Evolutionary conservation across 2,113 vertebrate species (phyloP), one percentile per base, ranked within the genome.

Genomic region (Parus major): DNA sequence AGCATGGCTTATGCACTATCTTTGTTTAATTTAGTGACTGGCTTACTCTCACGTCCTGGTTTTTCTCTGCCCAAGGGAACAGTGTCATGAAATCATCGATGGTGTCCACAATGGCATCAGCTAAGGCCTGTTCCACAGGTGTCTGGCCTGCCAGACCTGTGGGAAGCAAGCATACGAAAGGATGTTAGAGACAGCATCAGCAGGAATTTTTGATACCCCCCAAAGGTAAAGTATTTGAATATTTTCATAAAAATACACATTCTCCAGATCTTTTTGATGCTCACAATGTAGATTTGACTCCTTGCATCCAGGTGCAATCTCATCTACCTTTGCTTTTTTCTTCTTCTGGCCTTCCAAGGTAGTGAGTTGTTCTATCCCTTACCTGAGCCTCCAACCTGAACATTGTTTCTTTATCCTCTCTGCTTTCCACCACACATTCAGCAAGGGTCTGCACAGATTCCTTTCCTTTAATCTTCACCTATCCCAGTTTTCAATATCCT

Each of bases 61-160:
- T 97, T 87, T 95, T 96, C 92, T 98, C 98, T n/a, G 92, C 95
- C 98, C 98, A 98, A 18, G 98, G 98, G 73, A 98, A 98, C 22
- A 88, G 65, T 0, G 95, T 95, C 93, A 98, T 97, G 97, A 98
- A 98, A 42, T 98, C 98, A 10, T 98, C 98, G 6, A 98, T 59
- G 18, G 98, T 98, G 90, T 98, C 98, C 92, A 97, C 98, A 14
- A 98, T 46, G 22, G 98, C 98, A 79, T 98, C 98, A 53, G 88
- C 97, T 79, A 98, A 96, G 4, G 98, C 98, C 88, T 98, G 95
- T 41, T 98, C 98, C 70, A 98, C 31, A 5, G 97, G 96, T 0
- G 96, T 98, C 77, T 98, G 97, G 33, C 98, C 98, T 44, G 97
- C 97, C 90, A 98, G 50, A 80, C 98, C 98, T 98, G 39, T 31